Base-by-base conservation (phyloP, 2,888 invertebrate genomes). In the Cephus runcator region DNA sequence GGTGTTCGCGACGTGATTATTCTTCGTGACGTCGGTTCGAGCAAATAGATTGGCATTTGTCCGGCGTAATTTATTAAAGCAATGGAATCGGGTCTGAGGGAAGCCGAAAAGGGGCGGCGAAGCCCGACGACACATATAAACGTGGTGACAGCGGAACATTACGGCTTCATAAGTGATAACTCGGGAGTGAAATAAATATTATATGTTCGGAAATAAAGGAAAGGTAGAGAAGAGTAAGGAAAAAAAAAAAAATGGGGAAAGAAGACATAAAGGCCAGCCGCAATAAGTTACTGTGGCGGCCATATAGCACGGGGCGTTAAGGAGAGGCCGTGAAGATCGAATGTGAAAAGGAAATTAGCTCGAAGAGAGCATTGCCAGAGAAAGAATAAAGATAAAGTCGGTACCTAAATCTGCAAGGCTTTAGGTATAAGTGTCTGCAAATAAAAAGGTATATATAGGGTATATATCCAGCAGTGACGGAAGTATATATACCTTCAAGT, bases 291-390 rank as follows among this genome's bases (percentile, higher is more conserved):
- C 85, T 85, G 87, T 85, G 79, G 82, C 81, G 77, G 36, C 75
- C 75, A 75, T 80, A 77, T 69, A 56, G 76, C 69, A 76, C 73
- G 76, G 81, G 83, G 83, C 84, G 88, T 90, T 88, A 89, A 89
- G 23, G 87, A 87, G 83, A 82, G 82, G 82, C 85, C 85, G 87
- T 88, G 88, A 88, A 89, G 90, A 90, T 90, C 90, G 89, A 91
- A 91, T 86, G 90, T 82, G 88, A 85, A 85, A 86, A 88, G 91
- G 91, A 90, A 91, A 91, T 91, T 91, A 91, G 90, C 88, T 86
- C 85, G 86, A 85, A 86, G 81, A 75, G 79, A 75, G 79, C 75
- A 36, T n/a, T 30, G 34, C 56, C 56, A 56, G 75, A 76, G 40
- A 81, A 76, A 75, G 83, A 83, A 81, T 83, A 83, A 85, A 83